Percentiles rank a stretch among this genome's conserved stretches.
phyloP scores from a whole-genome alignment of 2,888 invertebrate genomes.

The Oscheius sp. region DNA sequence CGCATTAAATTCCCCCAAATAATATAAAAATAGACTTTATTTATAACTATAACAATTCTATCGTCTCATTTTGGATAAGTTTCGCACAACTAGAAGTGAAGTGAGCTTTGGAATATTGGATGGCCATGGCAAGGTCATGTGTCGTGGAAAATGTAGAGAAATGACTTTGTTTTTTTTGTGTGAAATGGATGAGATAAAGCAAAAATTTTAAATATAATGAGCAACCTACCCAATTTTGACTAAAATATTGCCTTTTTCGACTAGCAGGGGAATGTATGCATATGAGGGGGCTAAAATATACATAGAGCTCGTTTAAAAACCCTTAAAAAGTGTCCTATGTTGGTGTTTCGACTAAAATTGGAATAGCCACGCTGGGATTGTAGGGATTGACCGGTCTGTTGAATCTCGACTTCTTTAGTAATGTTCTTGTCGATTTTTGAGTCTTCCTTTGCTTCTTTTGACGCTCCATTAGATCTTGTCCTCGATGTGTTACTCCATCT shows the following conservation, averaged over 20 bases:
- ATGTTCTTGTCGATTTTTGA: slow-evolving; percentile 62
- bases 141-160: background rate
- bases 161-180: too few relatives aligned
- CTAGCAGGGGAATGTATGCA: slow-evolving; percentile 17
- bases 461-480: slow-evolving; percentile 65
- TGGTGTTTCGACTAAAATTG: slow-evolving; percentile 36
- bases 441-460: slow-evolving; percentile 69
- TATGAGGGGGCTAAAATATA: background rate
- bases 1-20: background rate
- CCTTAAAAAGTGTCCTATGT: slow-evolving; percentile 23
- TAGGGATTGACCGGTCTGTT: slow-evolving; percentile 42
- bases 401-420: slow-evolving; percentile 61
- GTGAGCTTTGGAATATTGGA: slow-evolving; percentile 13
- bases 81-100: slow-evolving; percentile 9
- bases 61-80: too few relatives aligned
- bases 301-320: slow-evolving; percentile 2
- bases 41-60: background rate
- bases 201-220: too few relatives aligned
- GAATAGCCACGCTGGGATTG: slow-evolving; percentile 19
- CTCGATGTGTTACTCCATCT: slow-evolving; percentile 68
- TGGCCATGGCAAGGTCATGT: slow-evolving; percentile 5
- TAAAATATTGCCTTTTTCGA: background rate
- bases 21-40: background rate
- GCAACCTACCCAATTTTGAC: too few relatives aligned
- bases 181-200: too few relatives aligned